Base-by-base conservation (phyloP, 2,797 vertebrate species). In the Bufotes viridis region DNA sequence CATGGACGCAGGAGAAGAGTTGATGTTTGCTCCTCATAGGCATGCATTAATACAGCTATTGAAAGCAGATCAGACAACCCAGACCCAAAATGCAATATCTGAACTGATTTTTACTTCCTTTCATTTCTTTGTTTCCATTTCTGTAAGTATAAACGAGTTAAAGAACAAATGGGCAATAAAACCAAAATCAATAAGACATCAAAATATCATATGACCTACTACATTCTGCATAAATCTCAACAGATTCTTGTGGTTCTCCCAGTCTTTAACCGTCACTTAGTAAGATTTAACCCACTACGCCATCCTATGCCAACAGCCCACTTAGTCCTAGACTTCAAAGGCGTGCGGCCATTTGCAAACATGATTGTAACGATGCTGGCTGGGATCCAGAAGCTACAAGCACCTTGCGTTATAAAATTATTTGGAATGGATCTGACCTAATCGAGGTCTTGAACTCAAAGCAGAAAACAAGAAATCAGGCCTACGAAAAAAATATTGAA, bases 291-390 rank as follows among this genome's bases (percentile, higher is more conserved):
- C 84, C 84, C 83, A 58, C 70, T 69, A 69, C 53, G 20, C 79
- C 60, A 78, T 57, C 51, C 17, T 29, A 86, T 89, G 84, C 88
- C 84, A 89, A 86, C 14, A 81, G 65, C 49, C 82, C 83, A 85
- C 87, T 89, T 89, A 86, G 80, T 26, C 51, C 67, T 70, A 34
- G 51, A 82, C 84, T 82, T 89, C 88, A 89, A 89, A 89, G 72
- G 57, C 53, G 17, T 10, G 15, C 6, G 29, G 61, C 57, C 60
- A 76, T 83, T 80, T 83, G 84, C 72, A 72, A 26, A 65, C 60
- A 58, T 70, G 63, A 82, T 55, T 76, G 60, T 14, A 86, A 53
- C 22, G 34, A 78, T 53, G 22, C 83, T 85, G 82, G 76, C 53
- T 18, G 1, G 13, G 42, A 15, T 86, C 85, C 69, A 83, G 86